Evolutionary conservation across 2,113 vertebrate genomes (phyloP).

Genomic region (Conger conger): DNA sequence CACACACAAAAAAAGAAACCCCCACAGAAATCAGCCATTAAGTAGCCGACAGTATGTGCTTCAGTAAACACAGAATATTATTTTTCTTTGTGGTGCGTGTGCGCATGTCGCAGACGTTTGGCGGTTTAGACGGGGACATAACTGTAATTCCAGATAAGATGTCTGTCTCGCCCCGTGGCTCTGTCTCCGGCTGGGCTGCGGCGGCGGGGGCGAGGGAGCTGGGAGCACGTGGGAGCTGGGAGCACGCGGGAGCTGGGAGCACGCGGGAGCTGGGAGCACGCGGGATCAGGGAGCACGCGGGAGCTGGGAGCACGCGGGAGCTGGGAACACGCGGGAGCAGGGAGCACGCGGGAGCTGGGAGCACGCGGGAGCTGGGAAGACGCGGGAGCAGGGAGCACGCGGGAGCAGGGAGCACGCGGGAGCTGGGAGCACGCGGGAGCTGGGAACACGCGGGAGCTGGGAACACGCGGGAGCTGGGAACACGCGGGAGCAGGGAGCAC

Average conservation of each 20-base stretch:
- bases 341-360: too few relatives aligned
- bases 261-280: not conserved
- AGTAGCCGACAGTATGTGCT: not conserved
- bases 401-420: not conserved
- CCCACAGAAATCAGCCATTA: not conserved
- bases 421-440: not conserved
- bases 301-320: not conserved
- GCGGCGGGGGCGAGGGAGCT: not conserved
- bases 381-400: too few relatives aligned
- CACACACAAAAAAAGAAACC: not conserved
- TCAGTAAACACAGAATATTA: not conserved
- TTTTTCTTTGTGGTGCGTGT: not conserved
- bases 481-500: too few relatives aligned
- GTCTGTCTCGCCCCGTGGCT: slow-evolving; percentile 50
- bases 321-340: not conserved
- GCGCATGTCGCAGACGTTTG: not conserved
- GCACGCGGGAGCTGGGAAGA: not conserved
- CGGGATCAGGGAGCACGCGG: too few relatives aligned
- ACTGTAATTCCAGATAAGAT: slow-evolving; percentile 36
- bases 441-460: too few relatives aligned
- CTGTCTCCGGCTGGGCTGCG: slow-evolving; percentile 29
- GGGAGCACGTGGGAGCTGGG: not conserved
- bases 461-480: not conserved
- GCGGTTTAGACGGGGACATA: not conserved
- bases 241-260: too few relatives aligned